phyloP scores from a whole-genome alignment of 2,797 vertebrate species.

The Artibeus jamaicensis region DNA sequence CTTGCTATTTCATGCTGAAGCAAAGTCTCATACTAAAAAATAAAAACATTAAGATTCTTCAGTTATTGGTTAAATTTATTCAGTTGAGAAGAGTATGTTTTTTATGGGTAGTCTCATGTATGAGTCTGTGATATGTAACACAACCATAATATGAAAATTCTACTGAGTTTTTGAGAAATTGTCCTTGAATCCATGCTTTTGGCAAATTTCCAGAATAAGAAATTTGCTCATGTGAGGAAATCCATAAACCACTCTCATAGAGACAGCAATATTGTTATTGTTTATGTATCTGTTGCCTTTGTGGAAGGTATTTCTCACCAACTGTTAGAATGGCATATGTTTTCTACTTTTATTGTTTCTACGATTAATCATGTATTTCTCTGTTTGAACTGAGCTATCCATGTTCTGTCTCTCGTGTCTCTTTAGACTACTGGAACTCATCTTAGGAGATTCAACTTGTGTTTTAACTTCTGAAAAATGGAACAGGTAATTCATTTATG shows the following conservation, averaged over 20 bases:
- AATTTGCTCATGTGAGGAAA: neutral
- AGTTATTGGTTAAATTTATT: neutral
- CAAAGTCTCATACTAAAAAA: neutral
- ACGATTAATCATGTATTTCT: neutral
- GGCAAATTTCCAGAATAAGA: conserved; percentile 1
- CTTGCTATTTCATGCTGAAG: conserved; percentile 7
- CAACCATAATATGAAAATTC: neutral
- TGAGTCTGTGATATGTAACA: neutral
- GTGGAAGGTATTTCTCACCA: neutral
- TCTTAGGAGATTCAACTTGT: neutral
- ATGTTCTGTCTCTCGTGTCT: neutral
- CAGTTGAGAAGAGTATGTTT: neutral
- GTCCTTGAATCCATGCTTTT: neutral
- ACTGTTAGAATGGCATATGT: neutral
- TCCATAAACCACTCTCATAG: neutral
- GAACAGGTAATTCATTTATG: neutral
- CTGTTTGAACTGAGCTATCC: neutral
- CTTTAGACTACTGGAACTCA: neutral
- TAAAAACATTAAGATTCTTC: conserved; percentile 9
- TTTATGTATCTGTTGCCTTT: neutral
- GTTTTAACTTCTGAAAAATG: conserved; percentile 22
- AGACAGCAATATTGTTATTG: neutral
- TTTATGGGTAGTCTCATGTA: neutral
- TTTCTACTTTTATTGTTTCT: conserved; percentile 14
- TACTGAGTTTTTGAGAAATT: neutral